phyloP scores from a whole-genome alignment of 2,797 vertebrate genomes.

The Euthynnus affinis region DNA sequence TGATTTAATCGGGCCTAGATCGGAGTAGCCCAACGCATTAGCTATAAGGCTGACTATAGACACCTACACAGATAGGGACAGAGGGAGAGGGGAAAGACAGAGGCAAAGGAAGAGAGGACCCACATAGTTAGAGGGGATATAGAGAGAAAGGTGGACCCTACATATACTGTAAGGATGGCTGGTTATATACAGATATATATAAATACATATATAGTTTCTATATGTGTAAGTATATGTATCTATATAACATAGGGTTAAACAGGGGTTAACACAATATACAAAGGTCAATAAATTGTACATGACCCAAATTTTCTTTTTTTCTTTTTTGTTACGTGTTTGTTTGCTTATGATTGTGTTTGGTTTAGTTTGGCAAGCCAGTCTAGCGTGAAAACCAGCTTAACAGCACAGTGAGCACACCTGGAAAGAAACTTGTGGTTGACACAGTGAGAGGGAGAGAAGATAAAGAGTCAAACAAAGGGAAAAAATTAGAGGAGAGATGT shows the following conservation, averaged over 20 bases:
- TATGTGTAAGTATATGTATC: conserved; percentile 75
- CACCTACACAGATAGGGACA: conserved; percentile 98
- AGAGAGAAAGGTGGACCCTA: conserved; percentile 87
- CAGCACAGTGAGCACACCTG: conserved; percentile 92
- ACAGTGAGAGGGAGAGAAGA: conserved; percentile 88
- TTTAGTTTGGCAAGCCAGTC: conserved; percentile 84
- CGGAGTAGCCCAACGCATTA: conserved; percentile 99
- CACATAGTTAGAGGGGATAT: conserved; percentile 79
- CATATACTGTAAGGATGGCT: conserved; percentile 74
- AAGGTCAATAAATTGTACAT: conserved; percentile 69
- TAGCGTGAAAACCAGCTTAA: conserved; percentile 90
- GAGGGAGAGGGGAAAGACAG: conserved; percentile 89
- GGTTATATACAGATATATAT: conserved; percentile 78
- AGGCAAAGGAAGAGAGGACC: conserved; percentile 80
- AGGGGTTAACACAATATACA: conserved; percentile 72
- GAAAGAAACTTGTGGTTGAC: conserved; percentile 97
- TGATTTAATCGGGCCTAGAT: conserved; percentile 99
- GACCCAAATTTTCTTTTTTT: conserved; percentile 64
- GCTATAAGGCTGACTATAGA: conserved; percentile 99
- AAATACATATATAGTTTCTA: conserved; percentile 70
- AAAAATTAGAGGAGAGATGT: conserved; percentile 84
- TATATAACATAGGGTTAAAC: conserved; percentile 76
- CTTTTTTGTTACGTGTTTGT: conserved; percentile 50
- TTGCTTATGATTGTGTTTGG: conserved; percentile 76
- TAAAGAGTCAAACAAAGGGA: conserved; percentile 87